A percentile compares a stretch with the other conserved stretches of the same genome.
Conservation (phyloP, 2,113 vertebrate genomes). For the Tylochromis polylepis region DNA sequence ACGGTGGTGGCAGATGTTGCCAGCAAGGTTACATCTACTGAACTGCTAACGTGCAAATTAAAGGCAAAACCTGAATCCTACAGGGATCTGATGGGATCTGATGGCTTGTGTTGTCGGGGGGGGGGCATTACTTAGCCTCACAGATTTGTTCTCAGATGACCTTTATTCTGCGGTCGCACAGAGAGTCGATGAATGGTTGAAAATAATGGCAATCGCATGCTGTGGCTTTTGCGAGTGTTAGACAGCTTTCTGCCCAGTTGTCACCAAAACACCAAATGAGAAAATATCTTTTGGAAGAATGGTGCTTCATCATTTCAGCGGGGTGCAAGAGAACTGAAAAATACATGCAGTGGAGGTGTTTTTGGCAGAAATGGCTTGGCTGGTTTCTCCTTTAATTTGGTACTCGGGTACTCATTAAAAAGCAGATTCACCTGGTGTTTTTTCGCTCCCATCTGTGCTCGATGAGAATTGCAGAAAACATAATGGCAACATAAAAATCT, state of each 20-base stretch:
- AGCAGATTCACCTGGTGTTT: not conserved
- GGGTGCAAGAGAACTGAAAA: not conserved
- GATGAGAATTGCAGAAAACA: not conserved
- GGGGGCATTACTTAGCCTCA: not conserved
- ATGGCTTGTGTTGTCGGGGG: not conserved
- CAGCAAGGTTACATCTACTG: not conserved
- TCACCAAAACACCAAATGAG: not conserved
- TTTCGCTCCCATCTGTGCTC: not conserved
- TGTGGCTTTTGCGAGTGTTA: not conserved
- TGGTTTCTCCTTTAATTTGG: not conserved
- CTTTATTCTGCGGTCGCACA: not conserved
- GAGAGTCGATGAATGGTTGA: not conserved
- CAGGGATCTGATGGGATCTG: not conserved
- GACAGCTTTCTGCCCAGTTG: not conserved
- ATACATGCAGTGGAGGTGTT: not conserved
- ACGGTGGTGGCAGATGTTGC: not conserved
- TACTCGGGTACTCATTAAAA: not conserved
- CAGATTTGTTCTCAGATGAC: not conserved
- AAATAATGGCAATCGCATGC: not conserved
- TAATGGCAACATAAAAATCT: not conserved
- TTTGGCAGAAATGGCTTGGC: not conserved
- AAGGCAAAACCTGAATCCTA: not conserved
- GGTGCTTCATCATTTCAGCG: not conserved
- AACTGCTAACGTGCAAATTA: not conserved
- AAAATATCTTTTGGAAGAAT: not conserved